phyloP scores from a whole-genome alignment of 2,888 invertebrate species.

The Sialis fuliginosa region DNA sequence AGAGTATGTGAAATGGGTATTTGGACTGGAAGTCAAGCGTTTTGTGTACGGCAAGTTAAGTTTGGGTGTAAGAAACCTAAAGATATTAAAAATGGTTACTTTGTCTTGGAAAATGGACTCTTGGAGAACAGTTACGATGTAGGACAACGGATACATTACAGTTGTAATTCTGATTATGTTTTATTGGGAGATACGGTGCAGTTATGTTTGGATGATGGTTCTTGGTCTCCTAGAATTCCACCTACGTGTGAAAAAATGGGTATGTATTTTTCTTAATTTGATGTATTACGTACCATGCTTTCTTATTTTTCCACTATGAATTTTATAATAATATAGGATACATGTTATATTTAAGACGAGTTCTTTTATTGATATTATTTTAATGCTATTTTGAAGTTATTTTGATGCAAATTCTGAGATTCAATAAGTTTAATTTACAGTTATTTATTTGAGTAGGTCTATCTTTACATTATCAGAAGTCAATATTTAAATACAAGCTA shows the following conservation, averaged over 20 bases:
- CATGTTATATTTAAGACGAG: too few species aligned
- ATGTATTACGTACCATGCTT: too few species aligned
- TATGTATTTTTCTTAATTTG: constrained; percentile 5
- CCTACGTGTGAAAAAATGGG: constrained; percentile 15
- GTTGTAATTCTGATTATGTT: constrained; percentile 20
- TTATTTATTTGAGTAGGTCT: too few species aligned
- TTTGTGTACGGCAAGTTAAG: constrained; percentile 15
- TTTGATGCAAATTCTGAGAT: too few species aligned
- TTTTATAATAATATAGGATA: too few species aligned
- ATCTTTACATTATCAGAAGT: too few species aligned
- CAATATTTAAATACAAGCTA: too few species aligned
- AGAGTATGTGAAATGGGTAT: constrained; percentile 24
- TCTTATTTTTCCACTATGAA: too few species aligned
- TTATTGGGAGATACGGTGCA: constrained; percentile 19
- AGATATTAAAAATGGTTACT: constrained; percentile 20
- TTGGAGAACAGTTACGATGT: constrained; percentile 12
- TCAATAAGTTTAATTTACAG: too few species aligned
- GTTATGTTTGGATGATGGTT: constrained; percentile 21
- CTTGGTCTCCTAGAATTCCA: constrained; percentile 22
- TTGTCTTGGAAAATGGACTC: constrained; percentile 17
- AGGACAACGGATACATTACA: constrained; percentile 21
- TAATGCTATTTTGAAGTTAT: too few species aligned
- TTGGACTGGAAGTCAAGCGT: constrained; percentile 22
- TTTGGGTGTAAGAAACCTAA: constrained; percentile 17
- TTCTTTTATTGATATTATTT: too few species aligned